These are phyloP conservation scores for Zaprionus tsacasi DNA, from an alignment of 1,140 invertebrate species.

Conservation along the genomic window DNA sequence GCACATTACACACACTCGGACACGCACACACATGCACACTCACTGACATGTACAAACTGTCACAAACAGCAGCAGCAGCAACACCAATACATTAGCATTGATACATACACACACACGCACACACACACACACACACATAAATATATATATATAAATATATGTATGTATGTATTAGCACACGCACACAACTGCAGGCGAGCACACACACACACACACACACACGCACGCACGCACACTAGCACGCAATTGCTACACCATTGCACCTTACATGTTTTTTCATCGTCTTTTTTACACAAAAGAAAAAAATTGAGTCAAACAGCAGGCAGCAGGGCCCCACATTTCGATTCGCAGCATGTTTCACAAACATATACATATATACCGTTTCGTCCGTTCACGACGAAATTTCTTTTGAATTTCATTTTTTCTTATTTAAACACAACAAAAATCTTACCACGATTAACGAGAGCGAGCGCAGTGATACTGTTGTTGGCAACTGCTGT, in stretches of 20 bases:
- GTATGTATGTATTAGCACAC: conserved; percentile 3
- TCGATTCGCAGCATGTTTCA: conserved; percentile 61
- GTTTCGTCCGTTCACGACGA: background rate
- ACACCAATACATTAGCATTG: conserved; percentile 45
- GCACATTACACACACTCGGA: conserved; percentile 62
- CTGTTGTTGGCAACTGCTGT: conserved; percentile 65
- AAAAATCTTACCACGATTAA: conserved; percentile 65
- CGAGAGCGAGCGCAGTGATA: conserved; percentile 49
- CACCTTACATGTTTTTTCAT: conserved; percentile 76
- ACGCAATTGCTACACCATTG: conserved; percentile 57
- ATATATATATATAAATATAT: too few relatives aligned
- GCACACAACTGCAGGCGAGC: conserved; percentile 12
- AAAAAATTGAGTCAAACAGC: conserved; percentile 53
- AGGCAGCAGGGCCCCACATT: conserved; percentile 24
- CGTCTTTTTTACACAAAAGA: conserved; percentile 68
- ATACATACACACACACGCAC: conserved; percentile 39
- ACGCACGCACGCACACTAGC: conserved; percentile 58
- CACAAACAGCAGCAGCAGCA: conserved; percentile 34
- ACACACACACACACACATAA: conserved; percentile 28
- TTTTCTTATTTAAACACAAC: conserved; percentile 11
- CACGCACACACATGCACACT: conserved; percentile 57
- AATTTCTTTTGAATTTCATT: conserved; percentile 20
- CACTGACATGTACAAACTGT: conserved; percentile 52
- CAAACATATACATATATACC: conserved; percentile 19
- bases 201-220: conserved; percentile 35